Evolutionary conservation across 2,888 invertebrate species (phyloP), one percentile per base, ranked within the genome.

Genomic region (Eupithecia tripunctaria): DNA sequence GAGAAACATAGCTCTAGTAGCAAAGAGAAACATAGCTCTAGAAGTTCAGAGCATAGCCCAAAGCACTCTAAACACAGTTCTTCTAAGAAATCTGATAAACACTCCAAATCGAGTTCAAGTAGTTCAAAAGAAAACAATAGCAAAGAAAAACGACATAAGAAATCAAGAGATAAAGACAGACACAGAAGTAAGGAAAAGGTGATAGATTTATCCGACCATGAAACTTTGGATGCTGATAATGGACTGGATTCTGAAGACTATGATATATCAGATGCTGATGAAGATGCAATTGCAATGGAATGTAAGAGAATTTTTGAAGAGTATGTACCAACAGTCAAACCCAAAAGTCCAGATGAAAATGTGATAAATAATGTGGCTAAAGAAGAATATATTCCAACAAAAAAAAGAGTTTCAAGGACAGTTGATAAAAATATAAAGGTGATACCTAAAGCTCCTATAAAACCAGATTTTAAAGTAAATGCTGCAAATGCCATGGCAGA

Each of bases 291-390:
- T 74, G 96, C 97, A 83, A 96, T 97, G 81, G 97, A 98, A 89
- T 98, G 98, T 88, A 96, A 97, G 84, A 96, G 95, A 91, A 98
- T 98, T 82, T 98, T 98, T 90, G 97, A 97, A 89, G 97, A 98
- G 90, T 96, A 97, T 90, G 96, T 96, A 72, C 95, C 95, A 27
- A 82, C 86, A 66, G 86, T 85, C 78, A 91, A 91, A 81, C 78
- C 83, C 73, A 84, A 85, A 80, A 77, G 77, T 75, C 78, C 83
- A n/a, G 88, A 88, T 68, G 87, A 90, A 63, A 70, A 74, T 36
- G 70, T 82, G 80, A 64, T 70, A 72, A 86, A 85, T 75, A 84
- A 86, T 21, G 81, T 82, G 25, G 87, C 86, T 51, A 89, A 89
- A 75, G 92, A 91, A 25, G 95, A 93, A 76, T 94, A 94, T 82